A percentile compares a stretch with the other conserved stretches of the same genome.
Conservation (phyloP, 2,113 vertebrate genomes). For the Charina bottae region DNA sequence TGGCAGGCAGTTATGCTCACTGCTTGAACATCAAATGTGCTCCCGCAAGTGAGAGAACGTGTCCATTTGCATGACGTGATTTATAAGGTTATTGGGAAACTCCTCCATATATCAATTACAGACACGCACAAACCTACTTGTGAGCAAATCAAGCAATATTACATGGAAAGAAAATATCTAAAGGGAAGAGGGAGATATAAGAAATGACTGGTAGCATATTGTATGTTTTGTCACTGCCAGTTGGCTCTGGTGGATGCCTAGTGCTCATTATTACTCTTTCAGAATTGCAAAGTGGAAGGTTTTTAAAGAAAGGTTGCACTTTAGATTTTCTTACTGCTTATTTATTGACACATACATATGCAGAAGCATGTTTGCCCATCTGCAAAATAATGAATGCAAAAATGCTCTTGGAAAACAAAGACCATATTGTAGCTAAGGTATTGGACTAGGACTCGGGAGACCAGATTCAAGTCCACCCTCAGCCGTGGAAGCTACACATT, state of each 20-base stretch:
- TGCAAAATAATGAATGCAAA: neutral
- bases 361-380: neutral
- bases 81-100: constrained; percentile 61
- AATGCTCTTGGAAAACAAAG: neutral
- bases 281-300: neutral
- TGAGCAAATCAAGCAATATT: constrained; percentile 49
- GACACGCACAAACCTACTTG: constrained; percentile 42
- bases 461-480: neutral
- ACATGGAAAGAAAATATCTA: constrained; percentile 42
- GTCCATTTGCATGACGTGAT: constrained; percentile 54
- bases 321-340: neutral
- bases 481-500: neutral
- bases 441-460: neutral
- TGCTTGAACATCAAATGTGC: constrained; percentile 44
- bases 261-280: neutral
- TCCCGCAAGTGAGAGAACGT: constrained; percentile 20
- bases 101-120: constrained; percentile 59
- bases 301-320: constrained; percentile 1
- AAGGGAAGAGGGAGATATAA: constrained; percentile 31
- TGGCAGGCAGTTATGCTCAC: constrained; percentile 41
- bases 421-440: neutral
- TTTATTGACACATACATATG: neutral
- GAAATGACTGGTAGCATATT: constrained; percentile 36
- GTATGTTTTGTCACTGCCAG: neutral
- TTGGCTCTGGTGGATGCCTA: neutral